Evolutionary conservation across 2,113 vertebrate genomes (phyloP).

Genomic region (Cyprinodon tularosa): DNA sequence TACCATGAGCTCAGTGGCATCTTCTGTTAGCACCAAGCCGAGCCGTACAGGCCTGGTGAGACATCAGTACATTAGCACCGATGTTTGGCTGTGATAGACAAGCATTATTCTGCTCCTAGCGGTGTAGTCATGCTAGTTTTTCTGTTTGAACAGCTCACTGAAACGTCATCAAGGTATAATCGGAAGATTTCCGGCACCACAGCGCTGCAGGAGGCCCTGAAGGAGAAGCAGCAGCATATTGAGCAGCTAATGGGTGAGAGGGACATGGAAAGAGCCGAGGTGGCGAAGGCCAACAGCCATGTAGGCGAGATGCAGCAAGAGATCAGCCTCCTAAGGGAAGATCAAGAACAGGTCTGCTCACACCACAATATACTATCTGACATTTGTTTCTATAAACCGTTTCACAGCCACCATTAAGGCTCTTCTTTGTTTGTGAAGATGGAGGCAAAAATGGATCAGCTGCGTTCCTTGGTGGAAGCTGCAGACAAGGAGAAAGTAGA

Average conservation of each 20-base stretch:
- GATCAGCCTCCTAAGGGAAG: conserved; percentile 87
- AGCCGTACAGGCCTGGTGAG: conserved; percentile 96
- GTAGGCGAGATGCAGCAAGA: conserved; percentile 95
- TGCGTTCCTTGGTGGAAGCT: conserved; percentile 93
- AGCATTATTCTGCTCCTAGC: background rate
- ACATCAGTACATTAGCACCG: background rate
- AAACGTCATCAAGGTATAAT: conserved; percentile 95
- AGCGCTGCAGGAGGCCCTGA: conserved; percentile 95
- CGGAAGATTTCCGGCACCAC: conserved; percentile 98
- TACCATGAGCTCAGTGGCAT: conserved; percentile 95
- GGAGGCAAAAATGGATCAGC: conserved; percentile 97
- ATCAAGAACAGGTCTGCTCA: conserved; percentile 90
- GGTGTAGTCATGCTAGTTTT: conserved; percentile 10
- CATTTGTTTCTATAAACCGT: background rate
- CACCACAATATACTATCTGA: background rate
- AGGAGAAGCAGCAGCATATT: conserved; percentile 99
- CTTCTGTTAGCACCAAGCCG: conserved; percentile 95
- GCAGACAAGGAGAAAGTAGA: conserved; percentile 97
- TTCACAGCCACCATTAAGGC: background rate
- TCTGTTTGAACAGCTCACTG: conserved; percentile 84
- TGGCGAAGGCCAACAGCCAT: conserved; percentile 95
- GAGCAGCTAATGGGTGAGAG: conserved; percentile 96
- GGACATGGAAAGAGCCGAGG: conserved; percentile 95
- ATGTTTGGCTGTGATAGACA: background rate
- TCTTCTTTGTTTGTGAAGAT: conserved; percentile 80